Conservation (phyloP, 1,140 invertebrate genomes). For the Hyles vespertilio region DNA sequence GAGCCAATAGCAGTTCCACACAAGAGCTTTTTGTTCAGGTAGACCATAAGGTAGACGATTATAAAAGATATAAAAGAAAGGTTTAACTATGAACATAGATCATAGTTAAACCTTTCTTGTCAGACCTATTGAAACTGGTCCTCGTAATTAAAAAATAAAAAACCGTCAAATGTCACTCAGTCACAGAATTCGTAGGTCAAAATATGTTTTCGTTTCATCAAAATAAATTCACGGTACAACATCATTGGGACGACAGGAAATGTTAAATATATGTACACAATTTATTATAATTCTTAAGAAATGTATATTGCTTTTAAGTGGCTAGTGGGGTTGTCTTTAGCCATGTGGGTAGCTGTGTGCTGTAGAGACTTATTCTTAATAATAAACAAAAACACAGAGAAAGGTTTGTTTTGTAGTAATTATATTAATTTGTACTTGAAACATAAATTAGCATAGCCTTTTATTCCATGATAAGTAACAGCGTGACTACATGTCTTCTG, state of each 20-base stretch:
- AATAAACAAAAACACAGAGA: constrained; percentile 8
- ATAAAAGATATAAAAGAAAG: too few relatives aligned
- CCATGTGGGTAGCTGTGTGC: constrained; percentile 55
- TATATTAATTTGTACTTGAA: neutral
- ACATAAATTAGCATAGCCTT: too few relatives aligned
- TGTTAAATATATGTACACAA: constrained; percentile 6
- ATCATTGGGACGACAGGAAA: neutral
- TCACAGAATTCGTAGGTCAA: constrained; percentile 26
- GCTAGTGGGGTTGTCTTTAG: constrained; percentile 38
- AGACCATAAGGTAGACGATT: too few relatives aligned
- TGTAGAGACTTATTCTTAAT: constrained; percentile 26
- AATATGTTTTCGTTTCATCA: constrained; percentile 32
- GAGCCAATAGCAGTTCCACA: too few relatives aligned
- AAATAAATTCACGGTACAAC: constrained; percentile 20
- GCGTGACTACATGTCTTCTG: neutral
- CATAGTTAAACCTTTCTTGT: too few relatives aligned
- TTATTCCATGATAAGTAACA: too few relatives aligned
- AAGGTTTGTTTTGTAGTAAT: constrained; percentile 7
- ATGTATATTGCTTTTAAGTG: constrained; percentile 69
- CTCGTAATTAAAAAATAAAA: constrained; percentile 6
- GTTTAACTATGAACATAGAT: too few relatives aligned
- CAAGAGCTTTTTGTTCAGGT: too few relatives aligned
- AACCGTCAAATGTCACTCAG: constrained; percentile 30
- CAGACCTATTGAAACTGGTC: too few relatives aligned
- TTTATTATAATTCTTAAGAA: constrained; percentile 9